Evolutionary conservation across 2,888 invertebrate genomes (phyloP).

Genomic region (Amiota communis): DNA sequence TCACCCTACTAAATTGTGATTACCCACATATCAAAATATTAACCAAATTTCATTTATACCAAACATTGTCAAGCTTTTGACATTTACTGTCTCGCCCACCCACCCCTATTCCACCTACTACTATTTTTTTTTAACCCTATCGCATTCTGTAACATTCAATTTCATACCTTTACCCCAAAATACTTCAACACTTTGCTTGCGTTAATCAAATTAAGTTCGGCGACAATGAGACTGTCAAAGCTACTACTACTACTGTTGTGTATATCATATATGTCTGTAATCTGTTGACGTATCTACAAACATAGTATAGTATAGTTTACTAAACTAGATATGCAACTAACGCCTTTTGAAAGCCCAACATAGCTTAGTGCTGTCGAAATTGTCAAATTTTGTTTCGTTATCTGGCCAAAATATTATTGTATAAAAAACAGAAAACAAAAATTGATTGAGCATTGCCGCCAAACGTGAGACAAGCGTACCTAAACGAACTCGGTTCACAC

Average conservation of each 20-base stretch:
- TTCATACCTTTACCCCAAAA: not conserved
- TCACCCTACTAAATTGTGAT: too few relatives aligned
- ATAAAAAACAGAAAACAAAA: conserved; percentile 59
- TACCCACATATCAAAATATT: too few relatives aligned
- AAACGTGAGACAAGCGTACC: too few relatives aligned
- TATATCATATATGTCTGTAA: conserved; percentile 3
- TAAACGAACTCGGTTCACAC: conserved; percentile 54
- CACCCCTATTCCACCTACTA: not conserved
- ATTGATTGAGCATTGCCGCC: not conserved
- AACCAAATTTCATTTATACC: too few relatives aligned
- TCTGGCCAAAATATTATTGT: conserved; percentile 38
- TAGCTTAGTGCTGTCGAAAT: conserved; percentile 32
- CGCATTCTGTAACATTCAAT: too few relatives aligned
- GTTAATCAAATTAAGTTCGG: conserved; percentile 32
- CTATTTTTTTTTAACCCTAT: too few relatives aligned
- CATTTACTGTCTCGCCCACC: not conserved
- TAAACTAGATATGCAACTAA: too few relatives aligned
- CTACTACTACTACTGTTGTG: not conserved
- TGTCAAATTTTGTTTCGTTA: conserved; percentile 38
- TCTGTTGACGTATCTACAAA: too few relatives aligned
- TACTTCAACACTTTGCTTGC: not conserved
- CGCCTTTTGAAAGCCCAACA: conserved; percentile 4
- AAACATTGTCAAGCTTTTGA: not conserved
- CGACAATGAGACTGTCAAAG: conserved; percentile 54
- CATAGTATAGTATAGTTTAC: too few relatives aligned